Evolutionary conservation across 2,113 vertebrate species (phyloP).

Genomic region (Forbesichthys agassizii): DNA sequence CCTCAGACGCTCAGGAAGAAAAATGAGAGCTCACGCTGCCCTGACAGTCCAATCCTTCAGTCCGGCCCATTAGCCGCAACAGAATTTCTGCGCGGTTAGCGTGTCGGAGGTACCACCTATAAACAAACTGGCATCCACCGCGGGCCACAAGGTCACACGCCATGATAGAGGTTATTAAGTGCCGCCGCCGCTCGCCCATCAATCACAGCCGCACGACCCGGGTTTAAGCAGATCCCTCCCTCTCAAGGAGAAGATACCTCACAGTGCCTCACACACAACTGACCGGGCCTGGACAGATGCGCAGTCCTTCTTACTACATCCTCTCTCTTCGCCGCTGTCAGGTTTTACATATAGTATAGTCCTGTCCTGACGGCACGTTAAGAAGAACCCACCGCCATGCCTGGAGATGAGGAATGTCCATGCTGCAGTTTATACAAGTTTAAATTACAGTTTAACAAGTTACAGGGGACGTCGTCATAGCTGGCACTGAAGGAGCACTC

Average conservation of each 20-base stretch:
- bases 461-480: constrained; percentile 12
- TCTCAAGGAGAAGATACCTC: constrained; percentile 60
- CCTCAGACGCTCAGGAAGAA: constrained; percentile 80
- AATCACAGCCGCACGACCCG: constrained; percentile 62
- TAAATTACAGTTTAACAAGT: background rate
- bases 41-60: constrained; percentile 94
- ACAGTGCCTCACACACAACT: constrained; percentile 63
- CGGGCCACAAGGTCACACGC: constrained; percentile 60
- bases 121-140: constrained; percentile 81
- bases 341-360: background rate
- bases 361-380: background rate
- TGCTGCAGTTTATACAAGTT: background rate
- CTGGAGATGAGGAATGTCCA: constrained; percentile 19
- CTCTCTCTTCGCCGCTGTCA: constrained; percentile 44
- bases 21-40: constrained; percentile 86
- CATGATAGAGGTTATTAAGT: constrained; percentile 79
- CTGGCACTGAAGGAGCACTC: constrained; percentile 29
- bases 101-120: constrained; percentile 80
- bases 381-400: constrained; percentile 21
- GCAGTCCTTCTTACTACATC: background rate
- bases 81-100: constrained; percentile 77
- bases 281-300: constrained; percentile 56
- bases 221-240: constrained; percentile 71
- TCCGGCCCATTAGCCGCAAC: constrained; percentile 79
- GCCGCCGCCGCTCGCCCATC: constrained; percentile 63